Percentiles rank a stretch among this genome's conserved stretches.
phyloP scores from a whole-genome alignment of 2,888 invertebrate species.

The Lycaena phlaeas region DNA sequence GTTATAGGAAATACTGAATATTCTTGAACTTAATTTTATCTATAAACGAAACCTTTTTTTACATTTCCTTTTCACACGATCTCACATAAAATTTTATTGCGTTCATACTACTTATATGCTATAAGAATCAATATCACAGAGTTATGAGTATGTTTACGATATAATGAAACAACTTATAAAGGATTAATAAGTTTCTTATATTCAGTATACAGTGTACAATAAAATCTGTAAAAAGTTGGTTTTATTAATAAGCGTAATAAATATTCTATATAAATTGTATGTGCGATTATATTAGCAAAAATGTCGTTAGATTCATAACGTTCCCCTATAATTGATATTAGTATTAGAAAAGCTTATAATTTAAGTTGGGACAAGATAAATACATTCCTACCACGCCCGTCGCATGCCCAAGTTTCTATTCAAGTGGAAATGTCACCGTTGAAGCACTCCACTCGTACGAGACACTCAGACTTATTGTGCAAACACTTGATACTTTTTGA shows the following conservation, averaged over 20 bases:
- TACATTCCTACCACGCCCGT: constrained; percentile 19
- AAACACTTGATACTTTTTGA: constrained; percentile 19
- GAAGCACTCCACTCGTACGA: constrained; percentile 19
- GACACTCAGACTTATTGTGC: constrained; percentile 20
- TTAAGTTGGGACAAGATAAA: constrained; percentile 5
- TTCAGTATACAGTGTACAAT: no score
- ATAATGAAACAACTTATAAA: no score
- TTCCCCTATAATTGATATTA: constrained; percentile 2
- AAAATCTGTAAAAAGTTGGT: no score
- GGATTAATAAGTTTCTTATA: no score
- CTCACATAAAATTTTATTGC: not conserved
- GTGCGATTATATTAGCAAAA: no score
- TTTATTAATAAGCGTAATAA: no score
- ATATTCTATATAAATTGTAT: no score
- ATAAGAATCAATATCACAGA: not conserved
- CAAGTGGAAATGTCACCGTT: constrained; percentile 25
- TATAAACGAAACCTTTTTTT: constrained; percentile 4
- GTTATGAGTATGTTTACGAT: no score
- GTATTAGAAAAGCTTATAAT: constrained; percentile 6
- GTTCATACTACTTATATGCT: no score
- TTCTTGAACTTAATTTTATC: constrained; percentile 6
- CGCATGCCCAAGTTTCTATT: constrained; percentile 20
- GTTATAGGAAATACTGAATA: constrained; percentile 12
- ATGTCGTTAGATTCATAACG: not conserved
- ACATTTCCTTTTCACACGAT: constrained; percentile 8